Evolutionary conservation across 2,113 vertebrate genomes (phyloP).

Genomic region (Butorides virescens): DNA sequence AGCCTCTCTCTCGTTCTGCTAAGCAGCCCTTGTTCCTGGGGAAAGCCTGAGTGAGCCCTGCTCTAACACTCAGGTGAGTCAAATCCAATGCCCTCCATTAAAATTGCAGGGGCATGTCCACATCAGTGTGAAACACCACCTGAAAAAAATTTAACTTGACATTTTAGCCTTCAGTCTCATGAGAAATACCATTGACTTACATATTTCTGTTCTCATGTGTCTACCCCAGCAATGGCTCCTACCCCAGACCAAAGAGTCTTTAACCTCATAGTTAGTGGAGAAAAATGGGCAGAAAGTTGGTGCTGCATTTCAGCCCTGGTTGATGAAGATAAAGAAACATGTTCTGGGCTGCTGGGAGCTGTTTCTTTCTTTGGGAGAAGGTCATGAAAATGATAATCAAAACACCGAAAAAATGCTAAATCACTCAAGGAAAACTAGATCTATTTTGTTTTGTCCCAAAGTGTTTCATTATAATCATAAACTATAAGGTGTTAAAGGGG

Average conservation of each 20-base stretch:
- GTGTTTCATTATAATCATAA: constrained; percentile 70
- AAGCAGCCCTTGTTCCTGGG: neutral
- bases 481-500: constrained; percentile 76
- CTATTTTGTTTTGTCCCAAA: constrained; percentile 19
- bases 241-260: neutral
- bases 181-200: neutral
- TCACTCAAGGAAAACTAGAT: neutral
- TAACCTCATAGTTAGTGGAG: neutral
- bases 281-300: neutral
- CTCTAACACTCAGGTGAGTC: neutral
- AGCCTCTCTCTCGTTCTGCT: neutral
- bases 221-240: neutral
- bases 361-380: neutral
- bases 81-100: neutral
- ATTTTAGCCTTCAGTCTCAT: neutral
- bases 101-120: neutral
- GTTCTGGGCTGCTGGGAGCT: neutral
- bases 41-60: neutral
- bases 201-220: neutral
- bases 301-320: neutral
- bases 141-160: neutral
- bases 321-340: neutral
- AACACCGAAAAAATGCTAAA: neutral
- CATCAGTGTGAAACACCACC: neutral
- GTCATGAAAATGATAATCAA: neutral